These are phyloP conservation scores for Merodon equestris DNA, from an alignment of 2,888 invertebrate genomes.

Conservation along the genomic window DNA sequence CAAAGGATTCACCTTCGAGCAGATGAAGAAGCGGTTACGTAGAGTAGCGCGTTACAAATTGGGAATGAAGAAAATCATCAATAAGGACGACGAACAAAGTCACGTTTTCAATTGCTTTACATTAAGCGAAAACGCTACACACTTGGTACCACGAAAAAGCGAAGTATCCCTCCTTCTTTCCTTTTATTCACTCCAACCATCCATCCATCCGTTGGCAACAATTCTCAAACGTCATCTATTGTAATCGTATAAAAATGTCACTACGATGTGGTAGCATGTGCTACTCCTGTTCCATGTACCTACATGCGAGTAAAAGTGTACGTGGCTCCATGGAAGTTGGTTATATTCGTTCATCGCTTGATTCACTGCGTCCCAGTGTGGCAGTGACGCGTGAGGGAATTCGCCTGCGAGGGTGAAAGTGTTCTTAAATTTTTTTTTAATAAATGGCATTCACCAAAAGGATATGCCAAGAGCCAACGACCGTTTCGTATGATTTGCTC, in stretches of 20 bases:
- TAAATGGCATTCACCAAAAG: conserved; percentile 61
- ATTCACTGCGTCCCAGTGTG: conserved; percentile 51
- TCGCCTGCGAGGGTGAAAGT: conserved; percentile 44
- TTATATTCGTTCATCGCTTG: conserved; percentile 55
- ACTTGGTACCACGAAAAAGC: conserved; percentile 47
- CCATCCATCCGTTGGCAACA: conserved; percentile 34
- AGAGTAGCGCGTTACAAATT: conserved; percentile 19
- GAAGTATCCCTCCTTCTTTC: background rate
- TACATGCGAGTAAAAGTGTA: background rate
- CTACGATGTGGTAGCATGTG: conserved; percentile 15
- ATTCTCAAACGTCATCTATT: conserved; percentile 51
- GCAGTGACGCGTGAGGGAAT: conserved; percentile 47
- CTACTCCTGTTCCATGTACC: background rate
- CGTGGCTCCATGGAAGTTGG: conserved; percentile 45
- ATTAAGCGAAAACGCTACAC: conserved; percentile 57
- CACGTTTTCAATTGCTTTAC: conserved; percentile 65
- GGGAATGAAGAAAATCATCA: conserved; percentile 59
- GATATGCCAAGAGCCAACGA: conserved; percentile 44
- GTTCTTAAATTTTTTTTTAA: conserved; percentile 51
- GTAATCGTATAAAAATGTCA: conserved; percentile 62
- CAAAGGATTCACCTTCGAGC: background rate
- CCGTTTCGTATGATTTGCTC: conserved; percentile 56
- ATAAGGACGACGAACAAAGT: conserved; percentile 56
- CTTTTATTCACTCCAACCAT: conserved; percentile 13
- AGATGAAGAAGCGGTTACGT: background rate